Conservation (phyloP, 2,888 invertebrate genomes). For the Lasius platythorax region DNA sequence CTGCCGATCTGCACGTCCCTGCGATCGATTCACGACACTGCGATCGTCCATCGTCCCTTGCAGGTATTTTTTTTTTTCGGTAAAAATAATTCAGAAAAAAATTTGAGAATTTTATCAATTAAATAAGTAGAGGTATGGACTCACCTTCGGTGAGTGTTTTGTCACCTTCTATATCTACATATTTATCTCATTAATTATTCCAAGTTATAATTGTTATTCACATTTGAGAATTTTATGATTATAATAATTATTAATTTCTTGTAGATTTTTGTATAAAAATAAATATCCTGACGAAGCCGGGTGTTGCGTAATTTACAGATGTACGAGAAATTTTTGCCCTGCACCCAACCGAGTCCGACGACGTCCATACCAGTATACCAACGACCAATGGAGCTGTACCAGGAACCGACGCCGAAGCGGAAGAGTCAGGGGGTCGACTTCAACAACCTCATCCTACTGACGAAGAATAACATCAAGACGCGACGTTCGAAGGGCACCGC, state of each 20-base stretch:
- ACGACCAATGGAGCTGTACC: slow-evolving; percentile 79
- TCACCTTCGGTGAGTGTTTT: no score
- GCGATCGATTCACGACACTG: slow-evolving; percentile 77
- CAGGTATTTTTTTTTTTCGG: slow-evolving; percentile 52
- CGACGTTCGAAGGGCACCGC: slow-evolving; percentile 75
- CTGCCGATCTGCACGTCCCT: slow-evolving; percentile 76
- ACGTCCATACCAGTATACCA: slow-evolving; percentile 82
- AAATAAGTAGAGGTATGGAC: no score
- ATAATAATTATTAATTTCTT: not conserved
- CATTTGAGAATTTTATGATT: not conserved
- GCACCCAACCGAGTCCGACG: slow-evolving; percentile 53
- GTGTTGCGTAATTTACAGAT: slow-evolving; percentile 47
- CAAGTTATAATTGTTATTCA: not conserved
- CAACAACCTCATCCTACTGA: slow-evolving; percentile 83
- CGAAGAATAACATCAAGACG: slow-evolving; percentile 76
- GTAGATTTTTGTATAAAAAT: not conserved
- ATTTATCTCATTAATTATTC: not conserved
- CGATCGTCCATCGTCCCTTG: slow-evolving; percentile 78
- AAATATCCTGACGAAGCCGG: not conserved
- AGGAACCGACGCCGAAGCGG: slow-evolving; percentile 76
- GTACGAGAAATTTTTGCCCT: slow-evolving; percentile 65
- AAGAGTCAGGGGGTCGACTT: slow-evolving; percentile 83
- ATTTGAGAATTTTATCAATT: not conserved
- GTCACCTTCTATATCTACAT: no score
- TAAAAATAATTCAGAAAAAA: not conserved